These are phyloP conservation scores for Reticulitermes speratus DNA, from an alignment of 1,140 invertebrate genomes.

Conservation along the genomic window DNA sequence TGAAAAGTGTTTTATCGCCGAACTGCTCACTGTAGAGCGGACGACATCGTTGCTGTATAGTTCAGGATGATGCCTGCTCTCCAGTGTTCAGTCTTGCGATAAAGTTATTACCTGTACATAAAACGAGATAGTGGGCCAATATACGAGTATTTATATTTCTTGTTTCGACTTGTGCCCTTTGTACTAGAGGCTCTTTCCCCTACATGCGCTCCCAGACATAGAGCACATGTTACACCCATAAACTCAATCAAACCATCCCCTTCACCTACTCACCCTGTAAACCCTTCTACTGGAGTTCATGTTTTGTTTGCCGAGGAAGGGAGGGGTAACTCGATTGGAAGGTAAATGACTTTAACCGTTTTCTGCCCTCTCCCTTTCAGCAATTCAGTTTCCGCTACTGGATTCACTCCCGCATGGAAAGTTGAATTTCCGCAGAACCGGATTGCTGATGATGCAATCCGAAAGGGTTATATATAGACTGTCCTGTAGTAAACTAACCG, in stretches of 20 bases:
- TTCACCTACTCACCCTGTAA: not conserved
- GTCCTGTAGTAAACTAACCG: not conserved
- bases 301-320: not conserved
- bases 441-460: not conserved
- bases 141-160: too few relatives aligned
- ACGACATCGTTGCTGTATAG: too few relatives aligned
- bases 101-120: too few relatives aligned
- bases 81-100: too few relatives aligned
- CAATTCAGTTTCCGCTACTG: not conserved
- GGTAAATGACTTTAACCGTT: constrained; percentile 25
- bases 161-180: not conserved
- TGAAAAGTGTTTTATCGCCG: too few relatives aligned
- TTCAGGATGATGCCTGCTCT: too few relatives aligned
- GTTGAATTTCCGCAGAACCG: not conserved
- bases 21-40: too few relatives aligned
- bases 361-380: not conserved
- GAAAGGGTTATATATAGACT: not conserved
- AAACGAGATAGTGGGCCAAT: too few relatives aligned
- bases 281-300: not conserved
- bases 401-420: not conserved
- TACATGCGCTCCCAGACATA: not conserved
- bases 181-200: not conserved
- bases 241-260: not conserved
- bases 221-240: not conserved
- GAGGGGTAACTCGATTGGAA: constrained; percentile 22